Base-by-base conservation (phyloP, 1,140 invertebrate genomes). In the Bombus waltoni region DNA sequence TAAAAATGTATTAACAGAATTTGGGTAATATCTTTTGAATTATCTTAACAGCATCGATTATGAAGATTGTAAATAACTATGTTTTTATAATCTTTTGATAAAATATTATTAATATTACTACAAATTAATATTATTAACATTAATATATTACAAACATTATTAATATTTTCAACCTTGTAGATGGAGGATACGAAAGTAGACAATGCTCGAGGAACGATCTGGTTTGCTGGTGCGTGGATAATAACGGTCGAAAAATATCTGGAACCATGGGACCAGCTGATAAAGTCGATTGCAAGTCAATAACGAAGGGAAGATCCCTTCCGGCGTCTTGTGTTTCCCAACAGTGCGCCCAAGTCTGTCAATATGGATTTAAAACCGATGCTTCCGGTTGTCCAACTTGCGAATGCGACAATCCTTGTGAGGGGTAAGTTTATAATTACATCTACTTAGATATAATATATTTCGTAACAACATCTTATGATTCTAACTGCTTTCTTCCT, bases 191-290 rank as follows among this genome's bases (percentile, higher is more conserved):
- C 91, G 94, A 97, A 42, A 94, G 96, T 0, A 96, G 95, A 76
- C 98, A 98, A 89, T 98, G 98, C 92, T 98, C 97, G 3, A 96
- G 97, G 70, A 98, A 98, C 93, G 97, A 97, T 32, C 93, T 98
- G 3, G 97, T 98, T 86, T 98, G 98, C 93, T 98, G 98, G 98
- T 98, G 98, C 91, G 98, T 98, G 2, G 97, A 98, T 92, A 94
- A 94, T 0, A 96, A 96, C 18, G 98, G 98, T 2, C 96, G 97
- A 91, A 98, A 98, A 93, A 95, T 97, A 35, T 96, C 96, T 70
- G 97, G 97, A 2, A 97, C 97, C 3, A 98, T 98, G 97, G 98
- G 97, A 18, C 96, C 97, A 0, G 96, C 97, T 0, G 96, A 97
- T 15, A 96, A 95, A 62, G 97, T 98, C 2, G 95, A 97, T 83